Evolutionary conservation across 2,797 vertebrate genomes (phyloP), one percentile per base, ranked within the genome.

Genomic region (Valencia hispanica): DNA sequence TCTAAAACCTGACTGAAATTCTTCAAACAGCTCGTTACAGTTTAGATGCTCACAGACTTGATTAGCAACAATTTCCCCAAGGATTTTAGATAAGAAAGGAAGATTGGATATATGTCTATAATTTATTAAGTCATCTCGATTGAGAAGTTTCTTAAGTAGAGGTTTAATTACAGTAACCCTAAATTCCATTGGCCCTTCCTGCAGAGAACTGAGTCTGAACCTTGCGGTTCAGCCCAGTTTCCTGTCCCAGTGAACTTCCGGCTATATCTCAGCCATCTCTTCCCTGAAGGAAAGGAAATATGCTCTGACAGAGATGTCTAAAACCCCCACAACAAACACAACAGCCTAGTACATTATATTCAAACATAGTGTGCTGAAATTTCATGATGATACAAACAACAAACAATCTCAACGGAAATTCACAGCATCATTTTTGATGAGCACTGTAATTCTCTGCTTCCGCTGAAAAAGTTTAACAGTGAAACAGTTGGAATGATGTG

Each of bases 211-310:
- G 43, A 43, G 70, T 66, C 20, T 45, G 36, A 72, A 72, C 70
- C n/a, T 18, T 18, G 36, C 20, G 50, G 12, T 30, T 57, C 50
- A 68, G 27, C 39, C 65, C 32, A 34, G 39, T 45, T 75, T 69
- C 51, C 51, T 51, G 66, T 59, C 30, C 47, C n/a, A 50, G 7
- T 69, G 51, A 70, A 69, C 41, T 34, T 76, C 65, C 27, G 41
- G 74, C 72, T n/a, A 12, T 65, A 66, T 74, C 51, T 69, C 32
- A 25, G 17, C 27, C 39, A 68, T 47, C 55, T 61, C n/a, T 47
- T 32, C 39, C 55, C 55, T 34, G 27, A 25, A 59, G 43, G 51
- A 77, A 77, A 27, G 20, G 18, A 20, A 47, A 20, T 18, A 17
- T 34, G 53, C 15, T 48, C 43, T n/a, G 32, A 48, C 10, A 59